Percentiles rank a stretch among this genome's conserved stretches.
These are phyloP conservation scores for Talpa occidentalis DNA, from an alignment of 2,113 vertebrate genomes.

Conservation along the genomic window DNA sequence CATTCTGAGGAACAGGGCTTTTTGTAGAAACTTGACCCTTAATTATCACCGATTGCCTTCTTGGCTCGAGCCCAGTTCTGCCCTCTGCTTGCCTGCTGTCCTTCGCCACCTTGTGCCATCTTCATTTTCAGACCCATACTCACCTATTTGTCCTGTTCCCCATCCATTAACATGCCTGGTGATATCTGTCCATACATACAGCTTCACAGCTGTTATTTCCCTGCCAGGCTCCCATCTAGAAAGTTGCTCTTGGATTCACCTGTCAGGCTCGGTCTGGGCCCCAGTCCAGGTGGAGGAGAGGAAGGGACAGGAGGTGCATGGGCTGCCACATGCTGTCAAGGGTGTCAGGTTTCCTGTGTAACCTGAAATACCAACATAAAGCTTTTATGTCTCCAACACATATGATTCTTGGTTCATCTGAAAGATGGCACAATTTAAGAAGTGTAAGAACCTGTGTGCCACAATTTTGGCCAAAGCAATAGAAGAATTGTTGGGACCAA, in stretches of 20 bases:
- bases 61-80: not conserved
- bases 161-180: not conserved
- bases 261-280: conserved; percentile 62
- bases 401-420: not conserved
- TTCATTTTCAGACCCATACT: conserved; percentile 10
- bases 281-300: not conserved
- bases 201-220: conserved; percentile 66
- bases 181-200: not conserved
- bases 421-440: conserved; percentile 17
- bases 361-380: not conserved
- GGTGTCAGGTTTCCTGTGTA: conserved; percentile 45
- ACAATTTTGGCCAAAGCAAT: not conserved
- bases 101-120: not conserved
- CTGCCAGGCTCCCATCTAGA: not conserved
- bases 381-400: conserved; percentile 15
- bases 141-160: not conserved
- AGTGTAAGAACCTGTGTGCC: not conserved
- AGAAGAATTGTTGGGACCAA: not conserved
- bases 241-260: conserved; percentile 50
- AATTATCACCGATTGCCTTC: not conserved
- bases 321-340: conserved; percentile 64
- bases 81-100: conserved; percentile 55
- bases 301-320: conserved; percentile 52
- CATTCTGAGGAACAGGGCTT: accelerated
- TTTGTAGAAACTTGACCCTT: conserved; percentile 39